Evolutionary conservation across 2,888 invertebrate species (phyloP).

Genomic region (Torymus auratus): DNA sequence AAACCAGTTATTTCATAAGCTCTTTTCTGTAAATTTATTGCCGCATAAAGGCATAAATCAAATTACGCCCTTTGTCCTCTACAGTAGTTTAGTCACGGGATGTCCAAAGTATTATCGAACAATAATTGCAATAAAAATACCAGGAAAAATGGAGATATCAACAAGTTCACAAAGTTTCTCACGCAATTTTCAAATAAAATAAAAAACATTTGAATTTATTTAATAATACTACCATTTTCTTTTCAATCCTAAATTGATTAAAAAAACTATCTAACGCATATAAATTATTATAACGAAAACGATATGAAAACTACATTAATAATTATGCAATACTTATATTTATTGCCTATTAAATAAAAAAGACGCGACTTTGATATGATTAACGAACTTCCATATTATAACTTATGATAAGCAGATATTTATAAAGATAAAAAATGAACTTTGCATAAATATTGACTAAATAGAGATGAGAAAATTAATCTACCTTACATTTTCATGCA

Average conservation of each 20-base stretch:
- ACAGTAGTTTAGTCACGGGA: constrained; percentile 50
- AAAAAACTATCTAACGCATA: no score
- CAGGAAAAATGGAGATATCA: constrained; percentile 32
- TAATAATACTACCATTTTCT: no score
- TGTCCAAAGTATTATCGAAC: constrained; percentile 38
- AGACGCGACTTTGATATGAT: no score
- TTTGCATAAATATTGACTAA: constrained; percentile 1
- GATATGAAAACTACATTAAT: no score
- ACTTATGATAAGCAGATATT: neutral
- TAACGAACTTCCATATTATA: neutral
- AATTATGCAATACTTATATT: no score
- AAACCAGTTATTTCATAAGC: constrained; percentile 51
- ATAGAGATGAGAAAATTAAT: constrained; percentile 16
- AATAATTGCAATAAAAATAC: constrained; percentile 42
- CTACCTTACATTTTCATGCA: neutral
- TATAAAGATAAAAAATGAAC: neutral
- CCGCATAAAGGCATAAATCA: constrained; percentile 49
- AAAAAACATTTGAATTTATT: neutral
- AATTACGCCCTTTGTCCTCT: constrained; percentile 47
- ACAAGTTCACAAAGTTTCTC: constrained; percentile 7
- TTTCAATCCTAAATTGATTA: no score
- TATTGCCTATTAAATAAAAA: no score
- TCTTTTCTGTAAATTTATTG: constrained; percentile 52
- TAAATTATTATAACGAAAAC: no score
- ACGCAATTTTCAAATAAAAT: neutral